Evolutionary conservation across 1,140 invertebrate genomes (phyloP), one percentile per base, ranked within the genome.

Genomic region (Pteromalus puparum): DNA sequence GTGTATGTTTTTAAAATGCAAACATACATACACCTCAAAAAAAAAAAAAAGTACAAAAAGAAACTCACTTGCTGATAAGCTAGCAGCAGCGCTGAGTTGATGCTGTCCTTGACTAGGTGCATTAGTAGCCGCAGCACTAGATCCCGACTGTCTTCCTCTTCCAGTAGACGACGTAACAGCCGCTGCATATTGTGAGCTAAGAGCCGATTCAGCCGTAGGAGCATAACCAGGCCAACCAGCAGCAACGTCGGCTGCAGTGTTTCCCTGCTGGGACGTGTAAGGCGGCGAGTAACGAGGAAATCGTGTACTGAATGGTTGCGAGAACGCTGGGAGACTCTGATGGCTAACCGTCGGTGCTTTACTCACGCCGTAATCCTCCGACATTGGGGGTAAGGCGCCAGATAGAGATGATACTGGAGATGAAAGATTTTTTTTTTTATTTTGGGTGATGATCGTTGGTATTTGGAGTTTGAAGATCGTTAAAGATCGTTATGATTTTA

Each of bases 301-400:
- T 3, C 88, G 87, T 12, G 85, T 86, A 1, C 88, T 86, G 34
- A 91, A 93, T 21, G 89, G 91, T 86, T 89, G 91, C 9, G 90
- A 90, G 53, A 93, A 93, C 0, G 89, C 90, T 0, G 92, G 91
- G 67, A 93, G 46, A 1, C 86, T 87, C 80, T 92, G 91, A 76
- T 92, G 90, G 38, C 12, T 42, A 21, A 88, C 90, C 13, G 88
- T 75, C n/a, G 89, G 83, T 2, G 91, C 81, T 46, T 92, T 92
- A 7, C 81, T 87, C 73, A 48, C 77, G 82, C 87, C 88, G 76
- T 92, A 93, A 34, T 93, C 91, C 5, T 93, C 92, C 2, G 87
- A 72, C 0, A 90, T 78, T 61, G 74, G 24, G 7, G 38, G 42
- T 2, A 76, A 12, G 5, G 6, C 4, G 12, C 72, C 34, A 26